These are phyloP conservation scores for Sepiola atlantica DNA, from an alignment of 2,888 invertebrate species.

Conservation along the genomic window DNA sequence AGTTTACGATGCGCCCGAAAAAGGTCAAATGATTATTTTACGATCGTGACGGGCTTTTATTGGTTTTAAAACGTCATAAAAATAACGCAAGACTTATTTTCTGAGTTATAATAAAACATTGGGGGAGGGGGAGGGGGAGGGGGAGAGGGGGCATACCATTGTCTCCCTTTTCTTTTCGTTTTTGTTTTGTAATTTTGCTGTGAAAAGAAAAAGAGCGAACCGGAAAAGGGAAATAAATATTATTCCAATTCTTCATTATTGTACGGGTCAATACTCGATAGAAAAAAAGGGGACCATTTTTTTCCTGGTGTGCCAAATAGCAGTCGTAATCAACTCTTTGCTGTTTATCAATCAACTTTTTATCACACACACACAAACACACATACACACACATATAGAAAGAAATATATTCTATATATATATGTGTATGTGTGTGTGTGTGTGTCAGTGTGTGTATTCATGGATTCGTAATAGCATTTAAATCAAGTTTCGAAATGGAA, in stretches of 20 bases:
- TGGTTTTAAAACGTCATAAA: background rate
- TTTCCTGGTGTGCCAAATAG: background rate
- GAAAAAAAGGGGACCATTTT: background rate
- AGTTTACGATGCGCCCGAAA: background rate
- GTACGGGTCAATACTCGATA: background rate
- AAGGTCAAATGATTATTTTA: conserved; percentile 19
- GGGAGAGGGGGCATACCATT: too few relatives aligned
- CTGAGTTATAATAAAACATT: background rate
- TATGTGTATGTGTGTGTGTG: too few relatives aligned
- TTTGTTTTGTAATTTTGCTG: background rate
- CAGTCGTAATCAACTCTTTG: too few relatives aligned
- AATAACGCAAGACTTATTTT: conserved; percentile 17
- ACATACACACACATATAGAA: too few relatives aligned
- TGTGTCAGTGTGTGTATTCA: too few relatives aligned
- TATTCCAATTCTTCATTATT: background rate
- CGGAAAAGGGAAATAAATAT: background rate
- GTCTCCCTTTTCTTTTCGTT: background rate
- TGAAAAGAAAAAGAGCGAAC: background rate
- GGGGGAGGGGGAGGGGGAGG: too few relatives aligned
- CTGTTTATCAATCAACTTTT: too few relatives aligned
- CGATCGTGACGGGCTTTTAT: background rate
- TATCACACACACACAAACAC: too few relatives aligned
- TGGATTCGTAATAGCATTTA: too few relatives aligned
- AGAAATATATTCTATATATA: too few relatives aligned
- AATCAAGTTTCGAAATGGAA: too few relatives aligned